Base-by-base conservation (phyloP, 2,888 invertebrate genomes). In the Tetragnatha montana region DNA sequence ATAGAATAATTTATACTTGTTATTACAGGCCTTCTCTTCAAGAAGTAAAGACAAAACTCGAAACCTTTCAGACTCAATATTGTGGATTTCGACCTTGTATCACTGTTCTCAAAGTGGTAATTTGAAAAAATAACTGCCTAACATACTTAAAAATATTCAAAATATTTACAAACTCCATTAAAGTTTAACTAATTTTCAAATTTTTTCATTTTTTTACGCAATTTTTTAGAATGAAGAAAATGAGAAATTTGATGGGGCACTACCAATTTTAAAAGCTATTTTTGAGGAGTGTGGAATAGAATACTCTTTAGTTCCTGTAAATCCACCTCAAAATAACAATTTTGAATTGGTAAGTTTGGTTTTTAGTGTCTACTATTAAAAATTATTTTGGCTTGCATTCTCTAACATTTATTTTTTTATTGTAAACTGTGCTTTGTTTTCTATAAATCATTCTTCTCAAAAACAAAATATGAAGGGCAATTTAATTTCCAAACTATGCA, bases 251-350 rank as follows among this genome's bases (percentile, higher is more conserved):
- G 10, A 60, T 60, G 60, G 60, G 60, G 6, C 60, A 60, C 17
- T 60, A 22, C 8, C n/a, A 8, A 60, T 78, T 21, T 22, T 78
- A 12, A 60, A 60, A 78, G 51, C 78, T 78, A 8, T 78, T 78
- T 60, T 78, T 60, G 22, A 78, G 8, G 35, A 60, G 22, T 47
- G 60, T 78, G 60, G 60, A 8, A 68, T 78, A 17, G 6, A 2
- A n/a, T 78, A 14, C 22, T 60, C 51, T 22, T 50, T 60, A 7
- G 8, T 60, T 78, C 12, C 21, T 14, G 10, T 14, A 12, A 78
- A 60, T 17, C 12, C 10, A 4, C 51, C 17, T 8, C 14, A 14
- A 60, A 60, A 78, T 60, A 12, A 8, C 8, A 12, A 78, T n/a
- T 35, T 60, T 10, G 60, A 60, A 60, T 12, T 60, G 78, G 78